Evolutionary conservation across 2,888 invertebrate species (phyloP).

Genomic region (Neocrepidodera transversa): DNA sequence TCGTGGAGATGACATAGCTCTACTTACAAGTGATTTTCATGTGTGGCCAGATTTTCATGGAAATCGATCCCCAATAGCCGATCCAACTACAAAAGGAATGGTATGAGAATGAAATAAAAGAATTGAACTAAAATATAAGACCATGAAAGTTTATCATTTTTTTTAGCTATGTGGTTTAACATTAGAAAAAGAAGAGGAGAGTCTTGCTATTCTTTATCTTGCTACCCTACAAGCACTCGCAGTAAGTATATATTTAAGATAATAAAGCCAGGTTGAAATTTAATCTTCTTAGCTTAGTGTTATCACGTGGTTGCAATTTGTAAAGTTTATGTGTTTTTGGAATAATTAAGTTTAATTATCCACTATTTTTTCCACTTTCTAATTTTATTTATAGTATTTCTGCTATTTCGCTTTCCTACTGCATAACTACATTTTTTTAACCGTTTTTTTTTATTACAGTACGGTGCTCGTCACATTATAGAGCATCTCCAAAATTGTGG

Average conservation of each 20-base stretch:
- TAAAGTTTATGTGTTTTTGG: too few species aligned
- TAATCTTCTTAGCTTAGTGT: too few species aligned
- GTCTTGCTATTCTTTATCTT: conserved; percentile 82
- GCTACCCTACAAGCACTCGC: conserved; percentile 89
- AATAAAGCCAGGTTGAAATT: background rate
- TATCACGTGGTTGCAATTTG: too few species aligned
- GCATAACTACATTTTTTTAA: too few species aligned
- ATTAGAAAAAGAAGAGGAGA: conserved; percentile 74
- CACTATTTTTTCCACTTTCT: too few species aligned
- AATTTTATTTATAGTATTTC: too few species aligned
- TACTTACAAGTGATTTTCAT: conserved; percentile 81
- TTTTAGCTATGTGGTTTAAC: conserved; percentile 77
- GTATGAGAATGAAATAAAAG: too few species aligned
- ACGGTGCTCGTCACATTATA: conserved; percentile 89
- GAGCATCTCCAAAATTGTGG: conserved; percentile 73
- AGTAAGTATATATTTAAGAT: conserved; percentile 64
- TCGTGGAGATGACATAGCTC: conserved; percentile 58
- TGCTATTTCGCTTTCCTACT: too few species aligned
- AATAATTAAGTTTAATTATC: too few species aligned
- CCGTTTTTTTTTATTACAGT: too few species aligned
- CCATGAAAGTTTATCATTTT: too few species aligned
- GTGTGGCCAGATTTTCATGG: conserved; percentile 97
- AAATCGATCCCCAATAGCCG: conserved; percentile 92
- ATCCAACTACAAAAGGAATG: conserved; percentile 84
- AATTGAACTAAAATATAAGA: too few species aligned